Conservation (phyloP, 92 coral and sea anemone genomes). For the Paramuricea clavata region DNA sequence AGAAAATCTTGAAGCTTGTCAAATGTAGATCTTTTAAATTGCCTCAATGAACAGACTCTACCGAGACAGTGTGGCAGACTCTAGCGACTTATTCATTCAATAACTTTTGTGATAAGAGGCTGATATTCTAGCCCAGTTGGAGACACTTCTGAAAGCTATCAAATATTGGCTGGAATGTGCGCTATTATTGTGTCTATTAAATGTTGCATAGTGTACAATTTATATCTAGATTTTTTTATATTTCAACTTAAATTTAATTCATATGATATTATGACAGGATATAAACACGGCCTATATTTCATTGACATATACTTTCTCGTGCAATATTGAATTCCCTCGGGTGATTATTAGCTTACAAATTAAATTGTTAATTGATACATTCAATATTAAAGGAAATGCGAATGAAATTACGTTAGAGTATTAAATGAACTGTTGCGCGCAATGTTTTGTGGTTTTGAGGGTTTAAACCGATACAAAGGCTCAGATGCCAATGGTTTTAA, state of each 20-base stretch:
- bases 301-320: background rate
- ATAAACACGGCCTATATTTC: background rate
- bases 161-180: background rate
- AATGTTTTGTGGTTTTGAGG: background rate
- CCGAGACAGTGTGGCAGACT: background rate
- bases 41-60: background rate
- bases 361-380: background rate
- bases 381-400: constrained; percentile 1
- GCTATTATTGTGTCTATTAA: background rate
- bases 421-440: background rate
- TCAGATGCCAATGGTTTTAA: background rate
- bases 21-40: background rate
- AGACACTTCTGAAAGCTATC: background rate
- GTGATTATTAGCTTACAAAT: background rate
- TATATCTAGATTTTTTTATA: background rate
- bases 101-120: constrained; percentile 7
- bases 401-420: background rate
- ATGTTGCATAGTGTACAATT: background rate
- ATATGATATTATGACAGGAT: constrained; percentile 8
- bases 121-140: background rate
- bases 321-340: constrained; percentile 12
- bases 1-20: background rate
- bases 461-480: background rate
- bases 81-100: too few relatives aligned
- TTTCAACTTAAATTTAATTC: background rate